These are phyloP conservation scores for Cherax destructor DNA, from an alignment of 1,140 invertebrate genomes.

Conservation along the genomic window DNA sequence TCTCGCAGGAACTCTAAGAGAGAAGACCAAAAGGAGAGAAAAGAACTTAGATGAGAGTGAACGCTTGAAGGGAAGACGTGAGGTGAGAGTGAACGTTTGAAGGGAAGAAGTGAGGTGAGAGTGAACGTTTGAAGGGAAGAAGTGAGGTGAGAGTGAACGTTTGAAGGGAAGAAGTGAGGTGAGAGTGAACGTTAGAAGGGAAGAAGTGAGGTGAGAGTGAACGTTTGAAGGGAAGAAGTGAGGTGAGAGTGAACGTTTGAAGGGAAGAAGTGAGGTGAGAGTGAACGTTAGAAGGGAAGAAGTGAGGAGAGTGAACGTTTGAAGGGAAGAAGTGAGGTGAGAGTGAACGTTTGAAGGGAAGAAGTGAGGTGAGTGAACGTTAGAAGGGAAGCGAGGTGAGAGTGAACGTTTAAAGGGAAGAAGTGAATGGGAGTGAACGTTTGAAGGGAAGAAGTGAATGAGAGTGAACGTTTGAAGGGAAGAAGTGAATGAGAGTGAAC, in stretches of 20 bases:
- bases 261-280: neutral
- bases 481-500: neutral
- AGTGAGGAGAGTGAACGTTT: too few species aligned
- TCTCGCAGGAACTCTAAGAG: too few species aligned
- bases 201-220: neutral
- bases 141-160: neutral
- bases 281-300: neutral
- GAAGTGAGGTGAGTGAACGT: neutral
- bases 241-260: too few species aligned
- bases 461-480: too few species aligned
- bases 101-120: too few species aligned
- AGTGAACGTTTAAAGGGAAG: too few species aligned
- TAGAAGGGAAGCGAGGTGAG: too few species aligned
- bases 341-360: neutral
- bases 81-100: neutral
- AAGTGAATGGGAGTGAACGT: neutral
- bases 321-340: neutral
- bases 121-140: too few species aligned
- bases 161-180: neutral
- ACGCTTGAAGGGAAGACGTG: neutral
- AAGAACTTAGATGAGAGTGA: neutral
- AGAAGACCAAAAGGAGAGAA: neutral
- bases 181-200: too few species aligned
- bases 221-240: neutral
- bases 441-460: neutral